A percentile compares a stretch with the other conserved stretches of the same genome.
Evolutionary conservation across 2,113 vertebrate species (phyloP).

Genomic region (Motacilla alba): DNA sequence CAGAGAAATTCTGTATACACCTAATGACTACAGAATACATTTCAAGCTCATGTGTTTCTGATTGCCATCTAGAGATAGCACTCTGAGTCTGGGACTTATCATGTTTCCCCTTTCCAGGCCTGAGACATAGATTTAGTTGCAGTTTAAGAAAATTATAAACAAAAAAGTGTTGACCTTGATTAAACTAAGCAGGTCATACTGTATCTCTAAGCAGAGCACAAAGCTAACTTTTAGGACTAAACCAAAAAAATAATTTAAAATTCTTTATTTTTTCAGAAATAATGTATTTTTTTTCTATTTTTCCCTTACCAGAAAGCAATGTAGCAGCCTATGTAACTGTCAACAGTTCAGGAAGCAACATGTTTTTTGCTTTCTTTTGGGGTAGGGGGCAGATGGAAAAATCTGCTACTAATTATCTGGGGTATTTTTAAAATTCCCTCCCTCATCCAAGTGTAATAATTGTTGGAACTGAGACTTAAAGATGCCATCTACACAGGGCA

Average conservation of each 20-base stretch:
- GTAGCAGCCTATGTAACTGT: not conserved
- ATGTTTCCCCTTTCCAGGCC: not conserved
- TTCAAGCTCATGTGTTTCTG: slow-evolving; percentile 24
- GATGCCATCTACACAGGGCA: not conserved
- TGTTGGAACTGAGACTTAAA: not conserved
- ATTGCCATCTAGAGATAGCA: slow-evolving; percentile 4
- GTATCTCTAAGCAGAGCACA: not conserved
- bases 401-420: not conserved
- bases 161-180: slow-evolving; percentile 9
- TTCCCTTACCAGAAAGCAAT: not conserved
- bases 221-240: not conserved
- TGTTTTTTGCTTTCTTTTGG: not conserved
- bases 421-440: not conserved
- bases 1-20: slow-evolving; percentile 1
- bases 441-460: not conserved
- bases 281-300: not conserved
- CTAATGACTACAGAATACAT: slow-evolving; percentile 28
- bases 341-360: not conserved
- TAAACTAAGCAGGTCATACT: not conserved
- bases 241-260: not conserved
- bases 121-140: slow-evolving; percentile 34
- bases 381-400: not conserved
- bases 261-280: not conserved
- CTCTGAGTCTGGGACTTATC: slow-evolving; percentile 22
- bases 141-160: slow-evolving; percentile 39